Base-by-base conservation (phyloP, 2,797 vertebrate genomes). In the Liparis tanakae region DNA sequence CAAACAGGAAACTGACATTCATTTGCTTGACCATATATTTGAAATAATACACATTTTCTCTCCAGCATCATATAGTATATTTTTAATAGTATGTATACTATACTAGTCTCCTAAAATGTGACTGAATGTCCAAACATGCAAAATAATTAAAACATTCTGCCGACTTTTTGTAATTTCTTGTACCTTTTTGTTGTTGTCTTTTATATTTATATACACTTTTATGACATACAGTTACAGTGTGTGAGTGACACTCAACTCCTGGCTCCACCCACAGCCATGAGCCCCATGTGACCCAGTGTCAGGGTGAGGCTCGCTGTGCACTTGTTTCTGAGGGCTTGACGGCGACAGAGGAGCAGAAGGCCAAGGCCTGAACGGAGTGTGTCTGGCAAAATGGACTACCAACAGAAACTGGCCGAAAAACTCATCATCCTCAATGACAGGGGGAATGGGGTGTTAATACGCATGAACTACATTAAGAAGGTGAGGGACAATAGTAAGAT, bases 401-500 rank as follows among this genome's bases (percentile, higher is more conserved):
- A 98, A 85, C 95, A 96, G 75, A 99, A 98, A 86, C 91, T 99
- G 36, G 96, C 96, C 0, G 97, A 99, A 88, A 99, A 97, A 81
- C 93, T 98, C 80, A 94, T 92, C 44, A 96, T 98, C 81, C 94
- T 99, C 59, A 97, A 96, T 48, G 96, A 97, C 4, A 93, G 97
- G 34, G 97, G 97, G 1, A 93, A 81, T 20, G 97, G 96, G 0
- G 95, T 98, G 70, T 94, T 98, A 37, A 87, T 96, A 70, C 96
- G 97, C 0, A 94, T 98, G 92, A 97, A 96, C 90, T 93, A 97
- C 93, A 97, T 98, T 74, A 98, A 96, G 90, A 98, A 97, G 96
- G 97, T 97, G 90, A 89, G 91, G 37, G 20, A 46, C 34, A 70
- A 46, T 5, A 60, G 53, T n/a, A 59, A 62, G 18, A 44, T 44